Evolutionary conservation across 2,797 vertebrate genomes (phyloP), one percentile per base, ranked within the genome.

Genomic region (Malurus splendens): DNA sequence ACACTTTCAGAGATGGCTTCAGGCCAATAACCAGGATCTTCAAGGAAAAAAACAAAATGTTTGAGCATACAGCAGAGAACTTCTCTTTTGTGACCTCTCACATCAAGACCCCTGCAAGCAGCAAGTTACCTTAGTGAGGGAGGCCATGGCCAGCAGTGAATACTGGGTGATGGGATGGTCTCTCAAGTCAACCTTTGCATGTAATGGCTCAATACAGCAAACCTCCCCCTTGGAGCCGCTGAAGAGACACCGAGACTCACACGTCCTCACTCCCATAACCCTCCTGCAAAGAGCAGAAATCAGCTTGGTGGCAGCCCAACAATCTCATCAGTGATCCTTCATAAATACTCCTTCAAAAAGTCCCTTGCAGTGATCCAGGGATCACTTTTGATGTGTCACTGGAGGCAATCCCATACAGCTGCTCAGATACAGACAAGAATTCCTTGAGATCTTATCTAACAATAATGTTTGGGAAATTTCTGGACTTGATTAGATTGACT

Each of bases 221-320:
- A 99, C 99, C 60, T 99, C 99, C 20, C 99, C 99, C 96, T 99
- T 99, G 20, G 99, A 99, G 52, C 99, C 99, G 59, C 99, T 99
- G 96, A 99, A 99, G 68, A 99, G 98, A 95, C 99, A 99, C 2
- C 99, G 97, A 23, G 99, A 99, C 65, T 99, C 99, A 47, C 99
- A 99, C 0, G 99, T 99, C 60, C 99, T 98, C 97, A 99, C 98
- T 52, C 99, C 99, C 98, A 99, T 99, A 66, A 99, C 98, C 93
- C 99, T 98, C 97, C 99, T 99, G 94, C 27, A 81, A 94, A 87
- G 86, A 55, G 38, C 9, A 51, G 33, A 89, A 41, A 48, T 38
- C 32, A 73, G 47, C 39, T 44, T 55, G 30, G 60, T 32, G 14
- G 42, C 18, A 51, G 60, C 30, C 50, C 51, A 83, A 32, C 11